Evolutionary conservation across 92 coral and sea anemone species (phyloP).

Genomic region (Parazoanthus darwini): DNA sequence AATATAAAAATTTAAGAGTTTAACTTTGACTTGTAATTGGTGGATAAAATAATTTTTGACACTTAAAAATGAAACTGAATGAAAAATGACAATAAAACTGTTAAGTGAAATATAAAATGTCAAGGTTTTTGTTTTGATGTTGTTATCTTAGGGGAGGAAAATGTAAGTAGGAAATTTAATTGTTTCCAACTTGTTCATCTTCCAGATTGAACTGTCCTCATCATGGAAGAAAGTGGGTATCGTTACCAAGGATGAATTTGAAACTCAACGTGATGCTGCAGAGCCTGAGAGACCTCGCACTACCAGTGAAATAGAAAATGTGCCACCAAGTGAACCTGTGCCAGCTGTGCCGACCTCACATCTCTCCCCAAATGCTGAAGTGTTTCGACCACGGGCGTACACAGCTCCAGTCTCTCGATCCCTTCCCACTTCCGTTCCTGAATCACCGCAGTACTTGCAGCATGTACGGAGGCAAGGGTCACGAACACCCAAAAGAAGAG

Average conservation of each 20-base stretch:
- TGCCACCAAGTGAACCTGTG: slow-evolving; percentile 50
- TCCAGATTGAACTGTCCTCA: slow-evolving; percentile 89
- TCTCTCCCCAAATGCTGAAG: slow-evolving; percentile 94
- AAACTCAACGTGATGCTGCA: slow-evolving; percentile 79
- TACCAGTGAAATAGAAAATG: slow-evolving; percentile 60
- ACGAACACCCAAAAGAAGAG: slow-evolving; percentile 95
- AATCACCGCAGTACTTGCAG: slow-evolving; percentile 66
- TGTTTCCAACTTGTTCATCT: neutral
- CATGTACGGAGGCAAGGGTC: slow-evolving; percentile 75
- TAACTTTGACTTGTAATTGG: too few relatives aligned
- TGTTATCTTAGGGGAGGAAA: neutral
- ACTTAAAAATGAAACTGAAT: too few relatives aligned
- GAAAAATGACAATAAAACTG: too few relatives aligned
- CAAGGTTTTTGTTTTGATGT: neutral
- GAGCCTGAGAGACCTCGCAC: slow-evolving; percentile 81
- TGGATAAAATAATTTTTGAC: too few relatives aligned
- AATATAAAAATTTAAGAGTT: too few relatives aligned
- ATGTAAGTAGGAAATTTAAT: neutral
- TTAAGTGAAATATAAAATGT: neutral
- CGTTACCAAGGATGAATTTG: slow-evolving; percentile 88
- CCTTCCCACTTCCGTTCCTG: slow-evolving; percentile 88
- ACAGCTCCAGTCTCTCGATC: slow-evolving; percentile 86
- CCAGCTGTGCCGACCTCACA: slow-evolving; percentile 60
- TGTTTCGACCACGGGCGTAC: slow-evolving; percentile 94
- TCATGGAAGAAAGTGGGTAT: slow-evolving; percentile 96